Evolutionary conservation across 2,113 vertebrate genomes (phyloP), one percentile per base, ranked within the genome.

Genomic region (Corythaeola cristata): DNA sequence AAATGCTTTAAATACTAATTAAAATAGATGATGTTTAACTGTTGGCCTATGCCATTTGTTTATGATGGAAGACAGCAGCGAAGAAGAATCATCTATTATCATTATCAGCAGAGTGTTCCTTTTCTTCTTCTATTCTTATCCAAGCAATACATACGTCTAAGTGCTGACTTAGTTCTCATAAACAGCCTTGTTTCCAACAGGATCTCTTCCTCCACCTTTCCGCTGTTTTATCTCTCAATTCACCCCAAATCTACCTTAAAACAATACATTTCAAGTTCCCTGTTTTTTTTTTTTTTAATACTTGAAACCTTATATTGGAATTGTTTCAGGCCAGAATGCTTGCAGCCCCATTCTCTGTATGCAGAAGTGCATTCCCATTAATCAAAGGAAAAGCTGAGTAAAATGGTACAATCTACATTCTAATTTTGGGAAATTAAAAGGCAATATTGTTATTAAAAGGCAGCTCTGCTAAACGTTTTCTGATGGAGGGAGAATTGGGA

Each of bases 351-450:
- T 91, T 92, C 83, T 83, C 95, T 79, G 73, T 78, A 85, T 50
- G 47, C 74, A 93, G 82, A 96, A 97, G 53, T 85, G 80, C 21
- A 44, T 95, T 97, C 94, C 95, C 97, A 98, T 98, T 98, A 98
- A 98, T 98, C 98, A 98, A 95, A 97, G 41, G 94, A 87, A 97
- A 96, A 94, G 95, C 97, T 96, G 97, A 98, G 92, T 95, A 96
- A 98, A 97, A 96, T 97, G 91, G 96, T 93, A 96, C 72, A 95
- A 97, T 93, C 96, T 73, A 76, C 85, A 91, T 93, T 96, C 95
- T 96, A 94, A 93, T 97, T 96, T 85, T 96, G 87, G 96, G 96
- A 98, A 98, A 97, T 98, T 98, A 98, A 98, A 98, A 97, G 96
- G 89, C 97, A 94, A 92, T 97, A 96, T 96, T 71, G 19, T 97